Evolutionary conservation across 2,113 vertebrate species (phyloP).

Genomic region (Osmerus mordax): DNA sequence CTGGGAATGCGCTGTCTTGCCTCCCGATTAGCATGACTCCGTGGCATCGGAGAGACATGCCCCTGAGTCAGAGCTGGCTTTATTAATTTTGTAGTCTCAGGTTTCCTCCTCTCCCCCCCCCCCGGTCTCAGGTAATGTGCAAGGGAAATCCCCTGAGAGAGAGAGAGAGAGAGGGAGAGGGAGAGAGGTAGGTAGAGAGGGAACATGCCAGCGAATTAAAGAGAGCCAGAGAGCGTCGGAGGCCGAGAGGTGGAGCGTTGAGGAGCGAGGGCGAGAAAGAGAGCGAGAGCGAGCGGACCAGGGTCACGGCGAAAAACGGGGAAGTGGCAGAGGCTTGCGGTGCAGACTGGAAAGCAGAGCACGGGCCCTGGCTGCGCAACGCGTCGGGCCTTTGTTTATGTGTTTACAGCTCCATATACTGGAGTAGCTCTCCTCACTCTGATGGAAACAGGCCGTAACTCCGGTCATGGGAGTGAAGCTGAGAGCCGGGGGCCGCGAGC

Average conservation of each 20-base stretch:
- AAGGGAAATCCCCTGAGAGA: conserved; percentile 47
- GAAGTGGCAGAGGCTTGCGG: conserved; percentile 41
- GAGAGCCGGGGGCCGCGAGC: conserved; percentile 42
- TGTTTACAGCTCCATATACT: conserved; percentile 42
- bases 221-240: not conserved
- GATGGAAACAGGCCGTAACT: conserved; percentile 26
- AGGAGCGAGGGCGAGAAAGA: not conserved
- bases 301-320: conserved; percentile 10
- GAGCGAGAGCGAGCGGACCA: conserved; percentile 10
- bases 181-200: not conserved
- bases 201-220: not conserved
- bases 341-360: conserved; percentile 30
- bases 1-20: too few species aligned
- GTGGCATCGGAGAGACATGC: too few species aligned
- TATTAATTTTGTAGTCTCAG: conserved; percentile 18
- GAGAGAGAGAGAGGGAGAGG: not conserved
- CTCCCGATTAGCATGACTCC: too few species aligned
- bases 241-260: not conserved
- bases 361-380: not conserved
- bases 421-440: conserved; percentile 22
- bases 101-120: conserved; percentile 15
- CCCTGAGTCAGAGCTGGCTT: conserved; percentile 16
- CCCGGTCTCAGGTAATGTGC: conserved; percentile 11
- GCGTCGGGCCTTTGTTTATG: conserved; percentile 36
- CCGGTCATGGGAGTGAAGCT: conserved; percentile 38